Evolutionary conservation across 2,113 vertebrate species (phyloP).

Genomic region (Python bivittatus): DNA sequence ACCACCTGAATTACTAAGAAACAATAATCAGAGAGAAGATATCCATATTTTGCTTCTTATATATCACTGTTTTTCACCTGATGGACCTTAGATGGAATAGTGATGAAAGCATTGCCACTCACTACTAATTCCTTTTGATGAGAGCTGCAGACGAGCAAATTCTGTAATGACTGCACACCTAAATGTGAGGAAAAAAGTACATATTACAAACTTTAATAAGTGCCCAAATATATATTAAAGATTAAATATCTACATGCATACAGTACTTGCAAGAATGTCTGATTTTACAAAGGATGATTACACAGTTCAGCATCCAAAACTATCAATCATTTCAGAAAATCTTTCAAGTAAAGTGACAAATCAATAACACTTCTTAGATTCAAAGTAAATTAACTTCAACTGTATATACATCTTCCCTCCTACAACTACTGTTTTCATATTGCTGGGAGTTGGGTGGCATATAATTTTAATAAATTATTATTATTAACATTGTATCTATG

Average conservation of each 20-base stretch:
- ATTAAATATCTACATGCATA: background rate
- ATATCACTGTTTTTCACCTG: background rate
- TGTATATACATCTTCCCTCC: background rate
- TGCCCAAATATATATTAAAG: background rate
- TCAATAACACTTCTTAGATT: background rate
- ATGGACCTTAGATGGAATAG: background rate
- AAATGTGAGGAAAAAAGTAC: background rate
- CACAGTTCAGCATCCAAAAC: background rate
- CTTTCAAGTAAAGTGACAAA: background rate
- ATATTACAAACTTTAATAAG: background rate
- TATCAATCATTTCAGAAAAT: background rate
- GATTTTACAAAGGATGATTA: background rate
- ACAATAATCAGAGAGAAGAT: background rate
- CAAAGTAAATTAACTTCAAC: background rate
- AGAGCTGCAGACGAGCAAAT: conserved; percentile 82
- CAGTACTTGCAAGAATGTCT: background rate
- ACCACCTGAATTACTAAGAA: background rate
- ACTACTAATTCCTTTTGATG: conserved; percentile 78
- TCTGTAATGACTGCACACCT: conserved; percentile 92
- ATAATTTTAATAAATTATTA: background rate
- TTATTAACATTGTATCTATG: background rate
- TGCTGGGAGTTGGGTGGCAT: background rate
- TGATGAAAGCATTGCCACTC: conserved; percentile 36
- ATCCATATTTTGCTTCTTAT: background rate
- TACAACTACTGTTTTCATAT: background rate